These are phyloP conservation scores for Coranthus polyacanthus DNA, from an alignment of 2,797 vertebrate species.

Conservation along the genomic window DNA sequence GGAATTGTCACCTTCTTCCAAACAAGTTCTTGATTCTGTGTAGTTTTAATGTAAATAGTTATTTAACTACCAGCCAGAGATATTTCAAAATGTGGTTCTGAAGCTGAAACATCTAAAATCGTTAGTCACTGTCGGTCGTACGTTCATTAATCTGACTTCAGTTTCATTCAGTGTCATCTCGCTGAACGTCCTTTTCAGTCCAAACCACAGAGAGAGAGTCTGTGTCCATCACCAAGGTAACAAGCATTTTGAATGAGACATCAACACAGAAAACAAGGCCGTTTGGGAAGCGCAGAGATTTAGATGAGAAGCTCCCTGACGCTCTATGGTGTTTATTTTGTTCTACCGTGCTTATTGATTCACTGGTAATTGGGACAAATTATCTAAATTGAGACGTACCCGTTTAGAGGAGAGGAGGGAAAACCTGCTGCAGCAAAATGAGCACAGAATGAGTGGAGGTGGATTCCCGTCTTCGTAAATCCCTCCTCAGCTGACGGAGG, in stretches of 20 bases:
- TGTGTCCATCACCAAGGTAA: constrained; percentile 33
- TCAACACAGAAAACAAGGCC: neutral
- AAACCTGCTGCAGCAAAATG: neutral
- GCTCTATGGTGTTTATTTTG: neutral
- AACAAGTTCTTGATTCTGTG: no score
- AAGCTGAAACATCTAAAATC: no score
- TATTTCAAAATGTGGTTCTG: no score
- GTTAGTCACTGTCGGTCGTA: no score
- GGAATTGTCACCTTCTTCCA: no score
- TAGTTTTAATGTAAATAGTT: no score
- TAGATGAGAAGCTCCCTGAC: constrained; percentile 5
- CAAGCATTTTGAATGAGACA: constrained; percentile 2
- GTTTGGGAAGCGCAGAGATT: no score
- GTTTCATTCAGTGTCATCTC: constrained; percentile 1
- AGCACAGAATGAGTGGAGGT: neutral
- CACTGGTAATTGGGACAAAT: constrained; percentile 26
- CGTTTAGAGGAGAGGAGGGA: neutral
- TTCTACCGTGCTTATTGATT: constrained; percentile 7
- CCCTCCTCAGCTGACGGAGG: no score
- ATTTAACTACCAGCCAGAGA: no score
- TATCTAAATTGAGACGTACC: constrained; percentile 16
- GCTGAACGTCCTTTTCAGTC: constrained; percentile 8
- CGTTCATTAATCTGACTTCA: constrained; percentile 3
- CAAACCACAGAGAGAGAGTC: constrained; percentile 11
- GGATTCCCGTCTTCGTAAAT: no score